phyloP scores from a whole-genome alignment of 2,797 vertebrate genomes.

The Microcaecilia unicolor region DNA sequence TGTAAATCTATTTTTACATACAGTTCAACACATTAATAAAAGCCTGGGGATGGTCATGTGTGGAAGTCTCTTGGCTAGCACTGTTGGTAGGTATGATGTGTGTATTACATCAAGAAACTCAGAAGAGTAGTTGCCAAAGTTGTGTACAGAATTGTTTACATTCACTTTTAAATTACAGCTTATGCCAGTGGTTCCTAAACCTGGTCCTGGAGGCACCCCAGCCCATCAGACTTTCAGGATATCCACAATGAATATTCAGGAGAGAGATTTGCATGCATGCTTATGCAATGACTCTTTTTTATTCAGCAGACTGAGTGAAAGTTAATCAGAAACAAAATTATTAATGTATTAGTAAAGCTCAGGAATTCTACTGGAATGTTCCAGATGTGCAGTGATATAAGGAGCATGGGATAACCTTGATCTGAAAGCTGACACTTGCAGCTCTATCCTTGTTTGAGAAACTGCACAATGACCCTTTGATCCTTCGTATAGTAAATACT shows the following conservation, averaged over 20 bases:
- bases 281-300: constrained; percentile 51
- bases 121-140: constrained; percentile 40
- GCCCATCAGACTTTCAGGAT: no score
- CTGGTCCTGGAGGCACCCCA: no score
- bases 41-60: constrained; percentile 52
- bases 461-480: constrained; percentile 31
- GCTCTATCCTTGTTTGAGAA: constrained; percentile 23
- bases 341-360: constrained; percentile 56
- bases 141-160: constrained; percentile 40
- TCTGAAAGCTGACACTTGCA: constrained; percentile 18
- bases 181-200: no score
- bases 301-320: constrained; percentile 54
- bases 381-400: constrained; percentile 49
- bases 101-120: constrained; percentile 43
- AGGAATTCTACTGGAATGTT: constrained; percentile 34
- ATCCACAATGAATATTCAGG: no score
- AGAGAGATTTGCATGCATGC: no score
- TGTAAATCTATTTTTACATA: no score
- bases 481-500: no score
- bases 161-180: constrained; percentile 39
- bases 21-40: no score
- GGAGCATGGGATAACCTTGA: constrained; percentile 42
- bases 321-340: constrained; percentile 58
- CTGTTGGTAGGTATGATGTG: constrained; percentile 40
- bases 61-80: constrained; percentile 41